Evolutionary conservation across 2,797 vertebrate genomes (phyloP).

Genomic region (Melanotaenia nigrans): DNA sequence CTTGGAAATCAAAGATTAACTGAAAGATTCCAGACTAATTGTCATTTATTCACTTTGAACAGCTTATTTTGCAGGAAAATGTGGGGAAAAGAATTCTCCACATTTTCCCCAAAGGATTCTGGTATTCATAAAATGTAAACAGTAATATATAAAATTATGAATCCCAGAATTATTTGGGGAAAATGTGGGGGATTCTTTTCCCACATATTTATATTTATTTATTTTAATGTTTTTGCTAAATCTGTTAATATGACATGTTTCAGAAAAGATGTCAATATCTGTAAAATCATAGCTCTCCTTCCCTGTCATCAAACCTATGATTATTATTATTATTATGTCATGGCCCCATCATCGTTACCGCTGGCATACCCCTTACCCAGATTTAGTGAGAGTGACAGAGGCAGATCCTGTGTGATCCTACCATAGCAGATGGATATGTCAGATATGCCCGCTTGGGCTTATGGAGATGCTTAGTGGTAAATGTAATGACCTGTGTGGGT

Average conservation of each 20-base stretch:
- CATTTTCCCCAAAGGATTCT: no score
- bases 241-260: slow-evolving; percentile 42
- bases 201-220: no score
- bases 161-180: no score
- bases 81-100: no score
- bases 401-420: slow-evolving; percentile 68
- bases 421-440: slow-evolving; percentile 76
- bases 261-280: slow-evolving; percentile 41
- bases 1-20: not conserved
- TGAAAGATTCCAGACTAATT: not conserved
- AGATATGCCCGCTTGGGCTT: slow-evolving; percentile 75
- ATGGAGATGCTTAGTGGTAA: slow-evolving; percentile 78
- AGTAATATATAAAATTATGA: no score
- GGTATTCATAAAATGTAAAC: no score
- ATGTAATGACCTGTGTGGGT: slow-evolving; percentile 76
- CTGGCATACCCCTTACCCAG: slow-evolving; percentile 60
- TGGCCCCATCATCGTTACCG: slow-evolving; percentile 59
- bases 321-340: slow-evolving; percentile 55
- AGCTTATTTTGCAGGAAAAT: no score
- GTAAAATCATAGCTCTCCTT: slow-evolving; percentile 63
- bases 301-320: slow-evolving; percentile 48
- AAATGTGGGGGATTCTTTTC: no score
- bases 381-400: slow-evolving; percentile 61
- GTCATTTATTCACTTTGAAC: no score
- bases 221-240: slow-evolving; percentile 5